phyloP scores from a whole-genome alignment of 2,888 invertebrate species.

The Encarsia formosa region DNA sequence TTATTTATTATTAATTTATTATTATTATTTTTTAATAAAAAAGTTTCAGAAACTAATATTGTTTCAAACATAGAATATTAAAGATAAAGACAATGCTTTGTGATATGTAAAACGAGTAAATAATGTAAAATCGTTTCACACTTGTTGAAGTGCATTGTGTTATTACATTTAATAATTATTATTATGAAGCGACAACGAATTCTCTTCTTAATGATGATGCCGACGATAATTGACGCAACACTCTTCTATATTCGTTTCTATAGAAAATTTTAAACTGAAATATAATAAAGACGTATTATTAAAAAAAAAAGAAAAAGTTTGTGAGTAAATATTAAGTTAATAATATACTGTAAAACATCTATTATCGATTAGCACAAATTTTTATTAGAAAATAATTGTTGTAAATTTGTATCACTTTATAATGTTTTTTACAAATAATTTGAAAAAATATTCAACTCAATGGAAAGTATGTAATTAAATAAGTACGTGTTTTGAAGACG shows the following conservation, averaged over 20 bases:
- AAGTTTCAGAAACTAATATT: slow-evolving; percentile 1
- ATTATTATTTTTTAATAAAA: slow-evolving; percentile 9
- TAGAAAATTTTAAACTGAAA: too few species aligned
- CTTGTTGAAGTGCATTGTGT: slow-evolving; percentile 23
- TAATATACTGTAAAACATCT: slow-evolving; percentile 7
- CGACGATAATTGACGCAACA: slow-evolving; percentile 1
- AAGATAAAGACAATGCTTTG: slow-evolving; percentile 20
- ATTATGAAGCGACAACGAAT: slow-evolving; percentile 11
- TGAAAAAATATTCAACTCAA: too few species aligned
- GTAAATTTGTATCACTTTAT: slow-evolving; percentile 23
- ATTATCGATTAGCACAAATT: slow-evolving; percentile 19
- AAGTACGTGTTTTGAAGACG: too few species aligned
- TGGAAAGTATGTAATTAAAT: too few species aligned
- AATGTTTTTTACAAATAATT: slow-evolving; percentile 26
- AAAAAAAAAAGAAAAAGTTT: neutral
- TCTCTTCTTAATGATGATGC: slow-evolving; percentile 6
- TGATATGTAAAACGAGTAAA: slow-evolving; percentile 21
- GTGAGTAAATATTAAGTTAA: neutral
- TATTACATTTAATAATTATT: too few species aligned
- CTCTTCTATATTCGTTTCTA: slow-evolving; percentile 1
- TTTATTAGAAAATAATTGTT: slow-evolving; percentile 17
- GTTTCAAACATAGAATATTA: slow-evolving; percentile 6
- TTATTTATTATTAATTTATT: slow-evolving; percentile 1
- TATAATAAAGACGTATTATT: too few species aligned
- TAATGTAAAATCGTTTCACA: slow-evolving; percentile 3